A percentile compares a stretch with the other conserved stretches of the same genome.
phyloP scores from a whole-genome alignment of 2,797 vertebrate genomes.

The Heteromormyrus szaboi region DNA sequence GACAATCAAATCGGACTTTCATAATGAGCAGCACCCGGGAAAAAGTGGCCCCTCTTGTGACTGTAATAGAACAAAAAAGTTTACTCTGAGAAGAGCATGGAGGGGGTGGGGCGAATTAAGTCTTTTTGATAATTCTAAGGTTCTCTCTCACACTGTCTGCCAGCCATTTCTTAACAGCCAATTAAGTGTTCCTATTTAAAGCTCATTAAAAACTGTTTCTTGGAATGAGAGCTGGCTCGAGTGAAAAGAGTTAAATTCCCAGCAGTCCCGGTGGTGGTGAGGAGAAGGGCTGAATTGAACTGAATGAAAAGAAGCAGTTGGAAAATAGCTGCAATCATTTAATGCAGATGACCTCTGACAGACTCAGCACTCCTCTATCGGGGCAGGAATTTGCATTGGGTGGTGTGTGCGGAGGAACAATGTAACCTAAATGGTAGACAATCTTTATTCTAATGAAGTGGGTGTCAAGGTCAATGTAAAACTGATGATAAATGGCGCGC shows the following conservation, averaged over 20 bases:
- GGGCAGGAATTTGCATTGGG: conserved; percentile 81
- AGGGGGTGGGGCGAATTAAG: background rate
- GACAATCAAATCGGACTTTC: conserved; percentile 11
- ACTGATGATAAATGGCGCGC: conserved; percentile 84
- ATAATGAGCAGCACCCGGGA: conserved; percentile 21
- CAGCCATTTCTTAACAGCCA: conserved; percentile 28
- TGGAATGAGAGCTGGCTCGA: conserved; percentile 16
- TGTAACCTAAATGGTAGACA: conserved; percentile 92
- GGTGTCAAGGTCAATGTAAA: conserved; percentile 93
- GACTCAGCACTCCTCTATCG: conserved; percentile 68
- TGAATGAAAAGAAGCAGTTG: conserved; percentile 80
- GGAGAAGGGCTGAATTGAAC: conserved; percentile 72
- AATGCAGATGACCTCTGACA: conserved; percentile 84
- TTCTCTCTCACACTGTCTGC: conserved; percentile 9
- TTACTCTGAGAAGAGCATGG: conserved; percentile 26
- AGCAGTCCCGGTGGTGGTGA: conserved; percentile 68
- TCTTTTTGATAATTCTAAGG: conserved; percentile 18
- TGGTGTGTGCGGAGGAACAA: conserved; percentile 77
- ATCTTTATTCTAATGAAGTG: conserved; percentile 98
- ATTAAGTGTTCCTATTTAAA: conserved; percentile 34
- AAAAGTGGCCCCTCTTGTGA: conserved; percentile 23
- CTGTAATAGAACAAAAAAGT: conserved; percentile 24
- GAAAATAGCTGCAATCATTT: conserved; percentile 82
- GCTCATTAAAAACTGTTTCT: conserved; percentile 37
- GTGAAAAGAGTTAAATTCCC: conserved; percentile 75